Base-by-base conservation (phyloP, 2,888 invertebrate species). In the Philereme vetulata region DNA sequence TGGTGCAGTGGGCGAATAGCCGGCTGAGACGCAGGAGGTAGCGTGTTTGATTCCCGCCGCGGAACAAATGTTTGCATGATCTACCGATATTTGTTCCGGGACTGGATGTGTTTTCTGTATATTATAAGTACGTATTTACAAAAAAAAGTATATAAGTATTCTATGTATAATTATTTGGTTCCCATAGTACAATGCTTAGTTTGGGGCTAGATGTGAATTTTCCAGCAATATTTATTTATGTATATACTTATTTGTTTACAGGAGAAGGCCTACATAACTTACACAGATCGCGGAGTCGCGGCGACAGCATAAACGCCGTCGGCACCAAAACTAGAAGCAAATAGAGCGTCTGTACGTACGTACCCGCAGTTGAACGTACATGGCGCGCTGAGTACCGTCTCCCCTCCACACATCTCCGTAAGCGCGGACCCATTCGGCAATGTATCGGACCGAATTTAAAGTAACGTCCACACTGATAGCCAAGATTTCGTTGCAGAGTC, bases 251-350 rank as follows among this genome's bases (percentile, higher is more conserved):
- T 59, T 42, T 74, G 86, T 51, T 53, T 44, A 2, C 80, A 95
- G 95, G 93, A 77, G 95, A 95, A 80, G 94, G 94, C 66, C 88
- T 94, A 78, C 93, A 94, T 71, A 94, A 94, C 72, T 86, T 97
- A 82, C 95, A 96, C 84, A 94, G 96, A 84, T 96, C 96, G 72
- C 94, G 95, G 83, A 96, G 96, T 89, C 95, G 96, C 85, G 95
- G 96, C 75, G 97, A 97, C 82, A 95, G 96, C 76, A 93, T 96
- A 78, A 96, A 96, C 88, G 93, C 94, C 67, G 93, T 95, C 71
- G 96, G 95, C 72, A 59, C 59, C 50, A 90, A 90, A 76, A 82
- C 87, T 69, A 82, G 92, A 62, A 90, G 85, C 85, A 92, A 91
- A 86, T 92, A 90, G 77, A 82, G 66, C 38, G 38, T 38, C 7